Evolutionary conservation across 1,140 invertebrate species (phyloP).

Genomic region (Drosophila jambulina): DNA sequence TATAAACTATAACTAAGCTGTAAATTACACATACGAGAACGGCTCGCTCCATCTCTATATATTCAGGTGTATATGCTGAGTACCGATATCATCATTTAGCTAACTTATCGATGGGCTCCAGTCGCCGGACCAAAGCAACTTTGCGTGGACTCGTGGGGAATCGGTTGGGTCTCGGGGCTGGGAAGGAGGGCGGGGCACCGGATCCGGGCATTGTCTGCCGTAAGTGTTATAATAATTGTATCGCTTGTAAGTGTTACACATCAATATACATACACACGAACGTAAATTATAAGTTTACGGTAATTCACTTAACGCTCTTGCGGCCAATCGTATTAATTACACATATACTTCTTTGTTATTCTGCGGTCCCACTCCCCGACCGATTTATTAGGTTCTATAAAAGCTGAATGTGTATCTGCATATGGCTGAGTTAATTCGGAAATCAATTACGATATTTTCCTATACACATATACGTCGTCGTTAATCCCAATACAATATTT

Average conservation of each 20-base stretch:
- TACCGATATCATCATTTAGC: slow-evolving; percentile 48
- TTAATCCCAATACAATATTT: slow-evolving; percentile 49
- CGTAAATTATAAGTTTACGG: slow-evolving; percentile 36
- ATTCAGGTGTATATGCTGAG: slow-evolving; percentile 49
- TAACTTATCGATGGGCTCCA: slow-evolving; percentile 61
- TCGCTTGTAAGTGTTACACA: slow-evolving; percentile 40
- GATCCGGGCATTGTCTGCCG: slow-evolving; percentile 14
- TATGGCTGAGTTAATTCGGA: slow-evolving; percentile 42
- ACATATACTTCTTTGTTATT: slow-evolving; percentile 55
- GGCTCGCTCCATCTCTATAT: slow-evolving; percentile 50
- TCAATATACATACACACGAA: slow-evolving; percentile 44
- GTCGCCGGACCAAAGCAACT: slow-evolving; percentile 56
- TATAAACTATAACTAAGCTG: slow-evolving; percentile 59
- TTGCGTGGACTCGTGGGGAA: slow-evolving; percentile 23
- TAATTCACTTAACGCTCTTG: slow-evolving; percentile 45
- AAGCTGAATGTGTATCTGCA: slow-evolving; percentile 65
- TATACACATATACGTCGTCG: slow-evolving; percentile 39
- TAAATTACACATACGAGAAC: slow-evolving; percentile 75
- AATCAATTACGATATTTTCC: slow-evolving; percentile 41
- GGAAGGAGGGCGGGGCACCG: neutral
- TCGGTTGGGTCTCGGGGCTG: neutral
- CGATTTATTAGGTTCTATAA: slow-evolving; percentile 64
- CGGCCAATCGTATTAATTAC: slow-evolving; percentile 67
- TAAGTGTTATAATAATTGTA: slow-evolving; percentile 10
- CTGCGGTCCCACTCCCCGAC: slow-evolving; percentile 11